Conservation (phyloP, 1,140 invertebrate genomes). For the Galendromus occidentalis region DNA sequence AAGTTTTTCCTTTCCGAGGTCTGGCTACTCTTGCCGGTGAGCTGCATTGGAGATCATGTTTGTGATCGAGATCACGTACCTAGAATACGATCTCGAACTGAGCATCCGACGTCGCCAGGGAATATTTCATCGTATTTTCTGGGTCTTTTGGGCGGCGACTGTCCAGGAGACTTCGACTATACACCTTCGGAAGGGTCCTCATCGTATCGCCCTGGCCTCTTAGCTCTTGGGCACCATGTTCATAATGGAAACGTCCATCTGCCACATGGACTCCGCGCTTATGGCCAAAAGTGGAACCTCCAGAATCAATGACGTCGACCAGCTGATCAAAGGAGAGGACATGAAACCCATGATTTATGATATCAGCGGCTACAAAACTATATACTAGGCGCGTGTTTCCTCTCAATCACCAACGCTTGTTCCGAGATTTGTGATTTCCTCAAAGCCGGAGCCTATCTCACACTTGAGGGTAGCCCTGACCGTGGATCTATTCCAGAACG, state of each 20-base stretch:
- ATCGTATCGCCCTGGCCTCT: background rate
- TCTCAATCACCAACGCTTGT: too few relatives aligned
- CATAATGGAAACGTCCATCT: background rate
- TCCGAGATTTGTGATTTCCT: too few relatives aligned
- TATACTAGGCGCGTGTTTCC: background rate
- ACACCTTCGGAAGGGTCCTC: background rate
- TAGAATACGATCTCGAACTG: background rate
- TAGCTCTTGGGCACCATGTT: background rate
- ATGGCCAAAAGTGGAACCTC: background rate
- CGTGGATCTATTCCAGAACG: background rate
- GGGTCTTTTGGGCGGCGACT: conserved; percentile 3
- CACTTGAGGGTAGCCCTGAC: too few relatives aligned
- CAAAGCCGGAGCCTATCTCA: too few relatives aligned
- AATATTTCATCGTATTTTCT: background rate
- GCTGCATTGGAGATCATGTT: background rate
- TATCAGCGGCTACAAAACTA: background rate
- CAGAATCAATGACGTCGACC: background rate
- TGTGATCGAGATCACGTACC: background rate
- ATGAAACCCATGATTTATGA: conserved; percentile 5
- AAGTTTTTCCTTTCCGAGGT: too few relatives aligned
- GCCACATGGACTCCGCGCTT: background rate
- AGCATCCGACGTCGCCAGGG: background rate
- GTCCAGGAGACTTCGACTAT: background rate
- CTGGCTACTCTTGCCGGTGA: background rate
- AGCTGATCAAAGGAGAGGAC: background rate